A percentile compares a stretch with the other conserved stretches of the same genome.
Conservation (phyloP, 2,113 vertebrate species). For the Promerops cafer region DNA sequence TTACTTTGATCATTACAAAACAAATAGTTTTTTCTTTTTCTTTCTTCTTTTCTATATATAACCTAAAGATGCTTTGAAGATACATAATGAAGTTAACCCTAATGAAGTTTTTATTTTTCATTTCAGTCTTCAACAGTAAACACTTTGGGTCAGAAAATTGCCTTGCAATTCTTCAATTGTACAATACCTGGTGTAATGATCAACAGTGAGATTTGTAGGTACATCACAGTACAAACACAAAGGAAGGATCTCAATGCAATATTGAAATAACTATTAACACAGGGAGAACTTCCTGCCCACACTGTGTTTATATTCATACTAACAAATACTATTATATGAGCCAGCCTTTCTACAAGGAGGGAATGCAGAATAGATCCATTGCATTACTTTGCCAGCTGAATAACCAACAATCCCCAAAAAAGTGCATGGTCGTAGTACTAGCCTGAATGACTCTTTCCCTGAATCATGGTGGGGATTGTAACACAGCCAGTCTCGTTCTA, state of each 20-base stretch:
- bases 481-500: background rate
- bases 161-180: background rate
- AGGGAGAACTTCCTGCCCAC: background rate
- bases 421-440: background rate
- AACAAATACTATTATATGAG: background rate
- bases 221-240: background rate
- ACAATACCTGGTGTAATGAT: background rate
- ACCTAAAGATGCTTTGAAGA: background rate
- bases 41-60: background rate
- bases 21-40: fast-evolving
- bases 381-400: background rate
- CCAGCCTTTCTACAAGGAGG: background rate
- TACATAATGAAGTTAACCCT: background rate
- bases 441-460: background rate
- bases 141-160: background rate
- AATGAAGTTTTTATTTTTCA: background rate
- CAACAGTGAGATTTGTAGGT: background rate
- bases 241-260: background rate
- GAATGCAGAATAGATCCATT: background rate
- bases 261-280: background rate
- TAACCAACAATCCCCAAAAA: background rate
- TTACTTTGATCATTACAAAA: background rate
- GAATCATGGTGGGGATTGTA: background rate
- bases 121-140: background rate
- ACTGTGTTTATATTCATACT: background rate